Conservation (phyloP, 2,113 vertebrate species). For the Chlorodrepanis virens region DNA sequence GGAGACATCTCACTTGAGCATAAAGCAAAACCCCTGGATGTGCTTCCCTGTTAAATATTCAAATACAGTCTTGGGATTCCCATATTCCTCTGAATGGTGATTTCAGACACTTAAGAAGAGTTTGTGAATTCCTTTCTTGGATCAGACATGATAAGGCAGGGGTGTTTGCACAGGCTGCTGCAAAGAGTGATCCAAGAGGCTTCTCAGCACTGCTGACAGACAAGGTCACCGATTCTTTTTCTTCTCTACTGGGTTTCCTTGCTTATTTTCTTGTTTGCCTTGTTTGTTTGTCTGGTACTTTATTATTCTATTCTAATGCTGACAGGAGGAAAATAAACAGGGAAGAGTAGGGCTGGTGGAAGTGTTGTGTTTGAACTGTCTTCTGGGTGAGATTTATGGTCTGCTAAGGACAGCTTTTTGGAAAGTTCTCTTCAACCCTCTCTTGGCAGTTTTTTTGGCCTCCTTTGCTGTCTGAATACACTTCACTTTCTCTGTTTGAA, state of each 20-base stretch:
- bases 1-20: neutral
- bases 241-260: neutral
- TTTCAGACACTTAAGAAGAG: neutral
- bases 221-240: neutral
- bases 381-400: constrained; percentile 8
- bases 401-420: constrained; percentile 44
- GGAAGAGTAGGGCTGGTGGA: constrained; percentile 7
- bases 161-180: neutral
- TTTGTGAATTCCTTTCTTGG: neutral
- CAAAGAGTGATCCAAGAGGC: neutral
- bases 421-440: constrained; percentile 1
- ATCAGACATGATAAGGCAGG: rapidly evolving
- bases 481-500: constrained; percentile 20
- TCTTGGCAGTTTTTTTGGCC: neutral
- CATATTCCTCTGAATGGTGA: neutral
- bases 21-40: neutral
- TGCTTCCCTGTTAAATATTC: neutral
- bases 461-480: neutral
- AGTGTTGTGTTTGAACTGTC: constrained; percentile 39
- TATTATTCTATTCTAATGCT: constrained; percentile 37
- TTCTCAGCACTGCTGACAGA: neutral
- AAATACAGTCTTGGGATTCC: neutral
- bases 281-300: neutral
- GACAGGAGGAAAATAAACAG: constrained; percentile 58
- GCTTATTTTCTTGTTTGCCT: neutral